Percentiles rank a stretch among this genome's conserved stretches.
These are phyloP conservation scores for Procavia capensis DNA, from an alignment of 2,113 vertebrate species.

Conservation along the genomic window DNA sequence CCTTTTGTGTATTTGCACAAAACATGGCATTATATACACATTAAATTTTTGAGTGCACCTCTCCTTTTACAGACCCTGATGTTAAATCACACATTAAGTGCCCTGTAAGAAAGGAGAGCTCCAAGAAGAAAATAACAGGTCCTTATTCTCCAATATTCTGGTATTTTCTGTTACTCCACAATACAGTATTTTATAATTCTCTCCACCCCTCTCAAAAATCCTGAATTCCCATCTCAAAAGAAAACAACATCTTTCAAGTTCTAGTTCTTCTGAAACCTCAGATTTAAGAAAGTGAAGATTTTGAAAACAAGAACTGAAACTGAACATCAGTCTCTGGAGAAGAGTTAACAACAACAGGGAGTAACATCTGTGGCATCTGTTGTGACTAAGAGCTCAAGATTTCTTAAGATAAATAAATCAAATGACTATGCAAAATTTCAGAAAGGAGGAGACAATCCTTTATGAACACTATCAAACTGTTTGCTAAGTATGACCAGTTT, in stretches of 20 bases:
- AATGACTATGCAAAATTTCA: neutral
- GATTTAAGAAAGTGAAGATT: neutral
- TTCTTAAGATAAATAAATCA: neutral
- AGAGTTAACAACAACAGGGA: slow-evolving; percentile 15
- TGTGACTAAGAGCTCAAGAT: slow-evolving; percentile 41
- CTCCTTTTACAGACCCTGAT: neutral
- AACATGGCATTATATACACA: neutral
- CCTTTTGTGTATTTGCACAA: neutral
- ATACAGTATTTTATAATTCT: neutral
- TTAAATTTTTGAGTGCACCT: neutral
- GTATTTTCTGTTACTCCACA: neutral
- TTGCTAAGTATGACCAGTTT: neutral
- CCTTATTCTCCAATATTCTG: neutral
- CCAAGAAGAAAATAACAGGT: neutral
- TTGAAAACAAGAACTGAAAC: slow-evolving; percentile 44
- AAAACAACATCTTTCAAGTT: neutral
- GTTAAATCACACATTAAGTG: neutral
- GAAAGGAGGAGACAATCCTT: neutral
- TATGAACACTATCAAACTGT: neutral
- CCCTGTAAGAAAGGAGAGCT: neutral
- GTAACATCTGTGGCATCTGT: slow-evolving; percentile 28
- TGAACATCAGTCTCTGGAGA: slow-evolving; percentile 34
- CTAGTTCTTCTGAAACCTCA: slow-evolving; percentile 1
- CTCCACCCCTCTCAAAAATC: neutral
- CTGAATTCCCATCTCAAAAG: neutral